Base-by-base conservation (phyloP, 2,888 invertebrate species). In the Timandra comae region DNA sequence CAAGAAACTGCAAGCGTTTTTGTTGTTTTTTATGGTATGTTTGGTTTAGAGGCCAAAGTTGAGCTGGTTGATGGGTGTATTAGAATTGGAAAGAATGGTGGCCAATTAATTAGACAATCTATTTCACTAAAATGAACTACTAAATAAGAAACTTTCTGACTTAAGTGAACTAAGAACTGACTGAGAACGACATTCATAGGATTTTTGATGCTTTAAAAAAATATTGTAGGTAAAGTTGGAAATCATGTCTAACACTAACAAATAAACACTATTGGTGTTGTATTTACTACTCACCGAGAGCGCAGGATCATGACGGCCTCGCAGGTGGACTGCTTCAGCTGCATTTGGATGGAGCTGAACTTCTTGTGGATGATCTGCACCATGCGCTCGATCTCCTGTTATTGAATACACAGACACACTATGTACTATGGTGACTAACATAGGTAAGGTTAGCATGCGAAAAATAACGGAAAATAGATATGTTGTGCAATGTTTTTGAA, bases 231-330 rank as follows among this genome's bases (percentile, higher is more conserved):
- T n/a, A n/a, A n/a, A n/a, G n/a, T n/a, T n/a, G n/a, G n/a, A n/a
- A n/a, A n/a, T n/a, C n/a, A n/a, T n/a, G n/a, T n/a, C n/a, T n/a
- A n/a, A n/a, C n/a, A n/a, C n/a, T n/a, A n/a, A n/a, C n/a, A n/a
- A n/a, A n/a, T n/a, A n/a, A n/a, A n/a, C n/a, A n/a, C n/a, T n/a
- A n/a, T n/a, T n/a, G n/a, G n/a, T n/a, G n/a, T n/a, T n/a, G 1
- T 22, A 20, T 8, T n/a, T 7, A 8, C 1, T 3, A 58, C 63
- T 41, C 40, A 85, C 85, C 85, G 82, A 47, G 97, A 97, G 66
- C 97, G 90, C 46, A 99, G 89, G 53, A 99, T 99, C 99, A 99
- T 99, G 52, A 99, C 99, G 27, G 99, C 99, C 78, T 99, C 99
- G 76, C 99, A 99, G 25, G 99, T 99, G 59, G 97, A 97, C 88